phyloP scores from a whole-genome alignment of 2,888 invertebrate genomes.

The Hedychridium roseum region DNA sequence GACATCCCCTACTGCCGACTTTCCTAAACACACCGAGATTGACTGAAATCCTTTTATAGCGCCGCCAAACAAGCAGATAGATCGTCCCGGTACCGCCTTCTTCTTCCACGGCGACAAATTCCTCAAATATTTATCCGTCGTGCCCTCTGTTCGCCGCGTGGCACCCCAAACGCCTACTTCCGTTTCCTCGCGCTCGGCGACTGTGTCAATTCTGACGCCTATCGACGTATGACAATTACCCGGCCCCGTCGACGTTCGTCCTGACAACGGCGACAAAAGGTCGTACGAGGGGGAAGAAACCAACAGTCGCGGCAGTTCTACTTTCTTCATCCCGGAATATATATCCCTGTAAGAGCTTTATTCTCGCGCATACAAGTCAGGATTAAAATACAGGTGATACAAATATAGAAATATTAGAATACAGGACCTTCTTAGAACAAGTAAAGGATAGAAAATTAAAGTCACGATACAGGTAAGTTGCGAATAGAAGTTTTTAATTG shows the following conservation, averaged over 20 bases:
- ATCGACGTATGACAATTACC: conserved; percentile 62
- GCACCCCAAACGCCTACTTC: conserved; percentile 31
- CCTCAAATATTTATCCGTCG: conserved; percentile 62
- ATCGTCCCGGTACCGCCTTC: conserved; percentile 22
- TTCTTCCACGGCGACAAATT: conserved; percentile 53
- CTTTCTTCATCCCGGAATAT: too few species aligned
- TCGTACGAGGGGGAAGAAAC: conserved; percentile 27
- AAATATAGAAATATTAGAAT: too few species aligned
- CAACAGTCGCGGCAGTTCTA: too few species aligned
- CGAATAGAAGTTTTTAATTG: too few species aligned
- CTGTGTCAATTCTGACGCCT: conserved; percentile 59
- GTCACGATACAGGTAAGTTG: too few species aligned
- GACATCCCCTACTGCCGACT: too few species aligned
- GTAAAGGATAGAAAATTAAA: too few species aligned
- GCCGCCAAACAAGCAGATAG: conserved; percentile 45
- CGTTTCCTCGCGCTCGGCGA: conserved; percentile 45
- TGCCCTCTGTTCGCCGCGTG: conserved; percentile 22
- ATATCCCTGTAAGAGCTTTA: neutral
- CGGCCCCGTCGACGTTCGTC: conserved; percentile 25
- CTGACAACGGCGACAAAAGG: conserved; percentile 47
- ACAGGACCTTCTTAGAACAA: too few species aligned
- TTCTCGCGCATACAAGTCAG: neutral
- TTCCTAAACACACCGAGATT: conserved; percentile 44
- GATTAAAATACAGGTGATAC: too few species aligned
- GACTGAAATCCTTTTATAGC: conserved; percentile 57